Evolutionary conservation across 2,113 vertebrate species (phyloP).

Genomic region (Megaceryle maxima): DNA sequence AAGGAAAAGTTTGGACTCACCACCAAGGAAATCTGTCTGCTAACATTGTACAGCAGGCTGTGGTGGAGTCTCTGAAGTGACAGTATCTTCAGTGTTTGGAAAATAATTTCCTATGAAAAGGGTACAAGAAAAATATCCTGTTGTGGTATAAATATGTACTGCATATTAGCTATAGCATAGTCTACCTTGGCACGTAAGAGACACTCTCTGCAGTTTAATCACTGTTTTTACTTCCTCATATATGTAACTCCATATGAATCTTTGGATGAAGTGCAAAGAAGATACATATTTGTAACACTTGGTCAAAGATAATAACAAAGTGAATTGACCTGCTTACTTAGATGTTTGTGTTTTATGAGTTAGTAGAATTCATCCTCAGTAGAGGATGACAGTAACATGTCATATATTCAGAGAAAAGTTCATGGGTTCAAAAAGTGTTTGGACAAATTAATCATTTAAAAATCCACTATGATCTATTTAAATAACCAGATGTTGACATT

Average conservation of each 20-base stretch:
- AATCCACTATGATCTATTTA: not conserved
- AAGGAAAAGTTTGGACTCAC: not conserved
- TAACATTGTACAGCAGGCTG: not conserved
- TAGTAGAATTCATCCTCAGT: not conserved
- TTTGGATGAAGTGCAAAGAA: not conserved
- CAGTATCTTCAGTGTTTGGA: not conserved
- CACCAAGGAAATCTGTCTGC: not conserved
- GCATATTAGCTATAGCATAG: not conserved
- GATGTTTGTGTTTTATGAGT: not conserved
- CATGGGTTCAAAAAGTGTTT: not conserved
- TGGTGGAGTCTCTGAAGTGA: not conserved
- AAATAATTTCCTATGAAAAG: not conserved
- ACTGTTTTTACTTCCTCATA: not conserved
- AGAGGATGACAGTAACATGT: not conserved
- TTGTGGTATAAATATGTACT: not conserved
- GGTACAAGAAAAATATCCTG: not conserved
- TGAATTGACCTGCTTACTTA: not conserved
- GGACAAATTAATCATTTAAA: not conserved
- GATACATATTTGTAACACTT: not conserved
- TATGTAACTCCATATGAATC: not conserved
- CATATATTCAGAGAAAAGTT: not conserved
- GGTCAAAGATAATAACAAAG: not conserved
- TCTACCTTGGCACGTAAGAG: not conserved
- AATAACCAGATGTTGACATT: not conserved
- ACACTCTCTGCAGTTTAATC: not conserved